Conservation (phyloP, 1,140 invertebrate genomes). For the Lerema accius region DNA sequence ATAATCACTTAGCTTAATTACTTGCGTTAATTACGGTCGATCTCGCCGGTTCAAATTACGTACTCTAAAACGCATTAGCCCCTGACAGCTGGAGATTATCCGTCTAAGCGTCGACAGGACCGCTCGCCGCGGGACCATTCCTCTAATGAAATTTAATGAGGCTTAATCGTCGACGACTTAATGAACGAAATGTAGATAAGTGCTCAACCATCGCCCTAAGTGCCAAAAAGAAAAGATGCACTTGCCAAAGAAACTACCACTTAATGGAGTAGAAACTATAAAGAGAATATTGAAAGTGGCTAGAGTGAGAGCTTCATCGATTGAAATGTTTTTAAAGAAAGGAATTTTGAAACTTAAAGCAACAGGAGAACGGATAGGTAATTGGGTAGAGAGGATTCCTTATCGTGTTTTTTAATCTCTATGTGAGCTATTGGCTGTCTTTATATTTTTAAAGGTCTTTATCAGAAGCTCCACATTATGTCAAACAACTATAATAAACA, state of each 20-base stretch:
- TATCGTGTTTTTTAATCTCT: no score
- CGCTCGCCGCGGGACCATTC: constrained; percentile 62
- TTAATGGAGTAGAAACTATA: constrained; percentile 6
- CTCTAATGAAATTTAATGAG: constrained; percentile 81
- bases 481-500: no score
- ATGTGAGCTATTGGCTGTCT: no score
- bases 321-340: not conserved
- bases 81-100: constrained; percentile 81
- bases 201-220: constrained; percentile 37
- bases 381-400: no score
- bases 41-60: constrained; percentile 82
- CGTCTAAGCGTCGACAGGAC: constrained; percentile 71
- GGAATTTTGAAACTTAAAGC: not conserved
- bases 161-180: constrained; percentile 80
- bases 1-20: constrained; percentile 80
- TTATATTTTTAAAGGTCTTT: no score
- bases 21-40: constrained; percentile 79
- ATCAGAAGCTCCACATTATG: no score
- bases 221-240: constrained; percentile 27
- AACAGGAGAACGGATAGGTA: no score
- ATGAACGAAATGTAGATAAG: constrained; percentile 69
- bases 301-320: not conserved
- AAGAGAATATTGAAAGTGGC: not conserved
- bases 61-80: constrained; percentile 82
- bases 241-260: not conserved